phyloP scores from a whole-genome alignment of 1,140 invertebrate species.

The Bombyx mori region DNA sequence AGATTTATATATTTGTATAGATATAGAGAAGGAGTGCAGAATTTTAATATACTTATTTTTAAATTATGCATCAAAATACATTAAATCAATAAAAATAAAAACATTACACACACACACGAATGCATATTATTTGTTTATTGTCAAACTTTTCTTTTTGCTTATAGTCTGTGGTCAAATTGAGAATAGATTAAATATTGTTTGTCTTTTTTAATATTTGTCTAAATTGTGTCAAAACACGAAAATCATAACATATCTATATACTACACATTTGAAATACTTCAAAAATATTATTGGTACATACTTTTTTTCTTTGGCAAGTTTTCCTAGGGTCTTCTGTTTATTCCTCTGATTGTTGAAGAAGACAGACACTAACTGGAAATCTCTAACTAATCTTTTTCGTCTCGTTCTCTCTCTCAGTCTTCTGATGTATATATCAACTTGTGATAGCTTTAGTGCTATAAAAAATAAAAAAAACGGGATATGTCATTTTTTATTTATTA shows the following conservation, averaged over 20 bases:
- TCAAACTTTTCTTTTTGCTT: too few species aligned
- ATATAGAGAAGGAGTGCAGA: not conserved
- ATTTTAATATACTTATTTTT: not conserved
- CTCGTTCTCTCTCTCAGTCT: conserved; percentile 87
- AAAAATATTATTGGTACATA: conserved; percentile 47
- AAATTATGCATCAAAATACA: too few species aligned
- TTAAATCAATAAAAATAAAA: too few species aligned
- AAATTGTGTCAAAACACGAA: too few species aligned
- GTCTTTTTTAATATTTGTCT: too few species aligned
- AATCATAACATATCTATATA: too few species aligned
- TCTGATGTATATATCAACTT: conserved; percentile 92
- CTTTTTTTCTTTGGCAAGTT: conserved; percentile 82
- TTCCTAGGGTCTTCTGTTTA: conserved; percentile 76
- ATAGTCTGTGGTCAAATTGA: too few species aligned
- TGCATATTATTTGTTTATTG: too few species aligned
- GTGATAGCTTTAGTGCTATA: conserved; percentile 77
- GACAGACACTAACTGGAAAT: conserved; percentile 87
- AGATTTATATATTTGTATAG: not conserved
- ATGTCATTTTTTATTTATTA: not conserved
- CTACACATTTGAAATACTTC: too few species aligned
- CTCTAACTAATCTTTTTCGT: conserved; percentile 88
- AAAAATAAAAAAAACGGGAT: conserved; percentile 18
- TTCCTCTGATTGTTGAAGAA: conserved; percentile 79
- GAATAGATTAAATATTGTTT: too few species aligned
- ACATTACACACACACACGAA: too few species aligned